Base-by-base conservation (phyloP, 2,113 vertebrate species). In the Calidris pygmaea region DNA sequence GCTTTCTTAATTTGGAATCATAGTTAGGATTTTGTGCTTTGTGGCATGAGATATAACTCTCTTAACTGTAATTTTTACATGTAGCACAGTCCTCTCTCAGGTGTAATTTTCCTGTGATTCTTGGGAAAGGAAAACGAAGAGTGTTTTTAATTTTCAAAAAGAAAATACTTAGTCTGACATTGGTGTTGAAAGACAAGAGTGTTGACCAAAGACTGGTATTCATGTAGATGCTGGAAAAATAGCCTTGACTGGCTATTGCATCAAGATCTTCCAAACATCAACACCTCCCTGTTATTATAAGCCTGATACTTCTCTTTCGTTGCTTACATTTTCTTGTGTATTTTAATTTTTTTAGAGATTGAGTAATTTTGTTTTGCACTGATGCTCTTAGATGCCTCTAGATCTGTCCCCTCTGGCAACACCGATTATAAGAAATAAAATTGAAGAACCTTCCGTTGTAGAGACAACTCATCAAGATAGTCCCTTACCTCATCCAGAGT, bases 391-490 rank as follows among this genome's bases (percentile, higher is more conserved):
- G 99, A 98, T 99, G 98, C 99, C 99, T 47, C 98, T 99, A 98
- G 99, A 99, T 98, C 98, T 99, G 97, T 99, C 99, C 50, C 99
- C 99, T 94, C 99, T 99, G 95, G 99, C 98, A 81, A 99, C 99
- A 84, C 99, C 99, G 24, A 98, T 99, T 95, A 99, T 99, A 98
- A 99, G 99, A 98, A 99, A 98, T 98, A 99, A 99, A 98, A 98
- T 98, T 50, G 99, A 99, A 97, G 99, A 98, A 74, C 98, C 98
- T 65, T 96, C 98, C 41, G 95, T 98, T 96, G 97, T 99, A 74
- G 99, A 99, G 95, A 98, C 98, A 95, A 98, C 98, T 88, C 99
- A 99, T 95, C 98, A 99, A 93, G 98, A 99, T 89, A 99, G 99
- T 94, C 99, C 99, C 93, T 98, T 99, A 97, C 99, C 99, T 98